Percentiles rank a stretch among this genome's conserved stretches.
Conservation (phyloP, 2,888 invertebrate species). For the Lithophane ornitopus region DNA sequence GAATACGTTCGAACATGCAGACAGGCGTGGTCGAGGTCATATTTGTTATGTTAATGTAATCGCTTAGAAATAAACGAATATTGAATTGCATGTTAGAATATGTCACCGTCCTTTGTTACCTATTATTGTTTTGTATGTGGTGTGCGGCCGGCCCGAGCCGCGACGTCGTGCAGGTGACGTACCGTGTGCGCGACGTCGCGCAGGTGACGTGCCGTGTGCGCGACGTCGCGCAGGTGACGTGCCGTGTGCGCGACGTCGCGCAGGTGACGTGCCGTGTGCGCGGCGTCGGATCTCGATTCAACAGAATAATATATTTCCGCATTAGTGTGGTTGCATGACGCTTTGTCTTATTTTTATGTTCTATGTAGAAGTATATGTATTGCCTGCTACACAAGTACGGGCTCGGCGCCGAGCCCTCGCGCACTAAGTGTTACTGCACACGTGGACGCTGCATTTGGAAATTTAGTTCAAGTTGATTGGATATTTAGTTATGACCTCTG, state of each 20-base stretch:
- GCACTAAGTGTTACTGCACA: not conserved
- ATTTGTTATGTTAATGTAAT: slow-evolving; percentile 17
- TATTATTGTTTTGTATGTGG: not conserved
- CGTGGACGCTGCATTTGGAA: too few species aligned
- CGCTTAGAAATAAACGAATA: slow-evolving; percentile 6
- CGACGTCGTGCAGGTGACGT: too few species aligned
- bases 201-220: too few species aligned
- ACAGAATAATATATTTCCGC: slow-evolving; percentile 4
- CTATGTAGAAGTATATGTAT: not conserved
- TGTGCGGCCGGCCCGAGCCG: slow-evolving; percentile 2
- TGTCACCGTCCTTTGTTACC: not conserved
- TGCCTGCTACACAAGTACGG: not conserved
- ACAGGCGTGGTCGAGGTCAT: slow-evolving; percentile 19
- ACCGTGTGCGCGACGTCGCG: too few species aligned
- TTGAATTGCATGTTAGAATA: slow-evolving; percentile 28
- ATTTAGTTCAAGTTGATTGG: not conserved
- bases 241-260: too few species aligned
- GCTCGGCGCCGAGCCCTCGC: not conserved
- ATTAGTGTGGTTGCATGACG: slow-evolving; percentile 44
- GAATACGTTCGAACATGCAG: slow-evolving; percentile 21
- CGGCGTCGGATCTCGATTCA: not conserved
- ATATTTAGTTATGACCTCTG: not conserved
- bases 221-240: too few species aligned
- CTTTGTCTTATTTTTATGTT: slow-evolving; percentile 38
- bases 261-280: too few species aligned